Evolutionary conservation across 1,140 invertebrate genomes (phyloP).

Genomic region (Megalonaias nervosa): DNA sequence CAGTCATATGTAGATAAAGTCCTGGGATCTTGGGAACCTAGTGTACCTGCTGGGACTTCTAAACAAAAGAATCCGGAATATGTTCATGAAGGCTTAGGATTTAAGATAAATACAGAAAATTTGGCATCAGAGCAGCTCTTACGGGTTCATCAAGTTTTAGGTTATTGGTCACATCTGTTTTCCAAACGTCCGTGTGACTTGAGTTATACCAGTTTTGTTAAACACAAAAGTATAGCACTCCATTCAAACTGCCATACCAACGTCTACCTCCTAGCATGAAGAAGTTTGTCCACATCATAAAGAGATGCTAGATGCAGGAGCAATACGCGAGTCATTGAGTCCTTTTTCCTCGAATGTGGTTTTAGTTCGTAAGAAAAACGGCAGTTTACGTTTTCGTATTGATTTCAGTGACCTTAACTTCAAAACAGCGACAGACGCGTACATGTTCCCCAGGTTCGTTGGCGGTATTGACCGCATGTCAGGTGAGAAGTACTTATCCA

Average conservation of each 20-base stretch:
- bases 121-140: too few relatives aligned
- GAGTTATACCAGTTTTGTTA: too few relatives aligned
- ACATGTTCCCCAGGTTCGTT: not conserved
- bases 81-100: too few relatives aligned
- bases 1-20: too few relatives aligned
- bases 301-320: constrained; percentile 11
- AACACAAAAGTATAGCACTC: not conserved
- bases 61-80: too few relatives aligned
- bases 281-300: constrained; percentile 9
- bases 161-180: too few relatives aligned
- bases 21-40: too few relatives aligned
- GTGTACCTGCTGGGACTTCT: too few relatives aligned
- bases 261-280: constrained; percentile 6
- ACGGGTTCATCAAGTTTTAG: too few relatives aligned
- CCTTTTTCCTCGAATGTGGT: constrained; percentile 11
- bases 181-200: too few relatives aligned
- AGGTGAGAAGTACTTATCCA: not conserved
- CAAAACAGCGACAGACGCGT: not conserved
- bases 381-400: constrained; percentile 7
- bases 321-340: not conserved
- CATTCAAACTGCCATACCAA: constrained; percentile 10
- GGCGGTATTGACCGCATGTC: not conserved
- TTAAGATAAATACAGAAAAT: too few relatives aligned
- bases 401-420: constrained; percentile 5
- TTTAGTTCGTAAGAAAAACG: constrained; percentile 15